Percentiles rank a stretch among this genome's conserved stretches.
These are phyloP conservation scores for Phylloscopus collybita DNA, from an alignment of 2,797 vertebrate genomes.

Conservation along the genomic window DNA sequence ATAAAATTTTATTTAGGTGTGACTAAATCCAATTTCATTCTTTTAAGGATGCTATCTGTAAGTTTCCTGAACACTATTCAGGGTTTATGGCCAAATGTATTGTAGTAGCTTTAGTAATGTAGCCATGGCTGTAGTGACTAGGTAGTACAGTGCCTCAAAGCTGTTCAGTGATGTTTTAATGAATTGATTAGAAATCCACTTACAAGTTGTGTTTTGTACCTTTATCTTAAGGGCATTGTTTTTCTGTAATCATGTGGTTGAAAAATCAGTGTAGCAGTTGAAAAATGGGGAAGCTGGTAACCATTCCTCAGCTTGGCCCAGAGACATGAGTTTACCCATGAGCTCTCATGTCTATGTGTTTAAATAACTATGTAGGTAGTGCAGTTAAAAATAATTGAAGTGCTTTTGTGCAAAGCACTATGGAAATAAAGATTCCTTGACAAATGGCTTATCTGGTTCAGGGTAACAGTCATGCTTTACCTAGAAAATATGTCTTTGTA, in stretches of 20 bases:
- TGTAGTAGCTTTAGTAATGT: neutral
- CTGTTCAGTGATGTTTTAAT: neutral
- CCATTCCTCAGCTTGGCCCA: neutral
- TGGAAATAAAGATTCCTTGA: neutral
- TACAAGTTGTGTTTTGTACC: neutral
- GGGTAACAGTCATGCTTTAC: neutral
- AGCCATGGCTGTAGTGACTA: neutral
- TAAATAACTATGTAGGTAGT: neutral
- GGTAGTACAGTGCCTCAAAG: neutral
- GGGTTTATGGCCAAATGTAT: neutral
- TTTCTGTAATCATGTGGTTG: neutral
- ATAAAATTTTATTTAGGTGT: neutral
- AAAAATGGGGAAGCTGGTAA: neutral
- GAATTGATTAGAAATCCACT: neutral
- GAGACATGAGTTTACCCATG: neutral
- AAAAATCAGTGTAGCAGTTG: neutral
- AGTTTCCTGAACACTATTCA: neutral
- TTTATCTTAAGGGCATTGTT: neutral
- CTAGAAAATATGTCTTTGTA: neutral
- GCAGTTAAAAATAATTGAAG: neutral
- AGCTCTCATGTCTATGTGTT: neutral
- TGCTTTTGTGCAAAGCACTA: neutral
- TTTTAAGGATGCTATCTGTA: neutral
- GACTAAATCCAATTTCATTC: neutral
- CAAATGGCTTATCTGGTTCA: neutral